Evolutionary conservation across 2,113 vertebrate species (phyloP).

Genomic region (Trichomycterus rosablanca): DNA sequence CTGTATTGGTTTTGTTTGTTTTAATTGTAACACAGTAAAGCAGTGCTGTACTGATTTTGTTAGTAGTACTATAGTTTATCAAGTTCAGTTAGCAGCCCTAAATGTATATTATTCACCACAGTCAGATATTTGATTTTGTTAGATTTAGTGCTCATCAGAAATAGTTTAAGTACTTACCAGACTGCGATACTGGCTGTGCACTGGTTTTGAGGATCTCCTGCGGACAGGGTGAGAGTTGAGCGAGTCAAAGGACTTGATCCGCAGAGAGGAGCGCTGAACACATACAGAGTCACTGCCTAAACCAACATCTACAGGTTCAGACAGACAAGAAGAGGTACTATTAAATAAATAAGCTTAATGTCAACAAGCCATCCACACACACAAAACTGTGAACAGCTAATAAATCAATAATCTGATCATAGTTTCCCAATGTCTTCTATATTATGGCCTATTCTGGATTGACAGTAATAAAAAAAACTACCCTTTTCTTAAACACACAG

Average conservation of each 20-base stretch:
- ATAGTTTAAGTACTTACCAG: slow-evolving; percentile 90
- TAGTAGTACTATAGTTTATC: too few relatives aligned
- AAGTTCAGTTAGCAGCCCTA: too few relatives aligned
- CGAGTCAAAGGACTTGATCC: slow-evolving; percentile 94
- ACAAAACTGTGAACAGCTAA: background rate
- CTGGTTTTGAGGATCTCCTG: slow-evolving; percentile 80
- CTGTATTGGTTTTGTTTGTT: too few relatives aligned
- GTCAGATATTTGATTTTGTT: background rate
- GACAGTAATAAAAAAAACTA: too few relatives aligned
- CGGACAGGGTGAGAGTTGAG: slow-evolving; percentile 78
- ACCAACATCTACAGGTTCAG: slow-evolving; percentile 66
- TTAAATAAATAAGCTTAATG: background rate
- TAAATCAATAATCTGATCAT: too few relatives aligned
- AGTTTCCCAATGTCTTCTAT: too few relatives aligned
- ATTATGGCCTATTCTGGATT: too few relatives aligned
- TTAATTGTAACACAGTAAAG: too few relatives aligned
- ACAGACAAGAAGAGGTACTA: background rate
- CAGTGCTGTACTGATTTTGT: too few relatives aligned
- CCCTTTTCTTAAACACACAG: too few relatives aligned
- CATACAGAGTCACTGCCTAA: slow-evolving; percentile 79
- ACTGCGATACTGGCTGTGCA: slow-evolving; percentile 90
- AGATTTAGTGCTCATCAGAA: too few relatives aligned
- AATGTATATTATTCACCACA: too few relatives aligned
- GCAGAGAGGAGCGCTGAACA: slow-evolving; percentile 72
- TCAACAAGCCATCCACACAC: background rate